phyloP scores from a whole-genome alignment of 2,113 vertebrate species.

The Ophthalmolycus amberensis region DNA sequence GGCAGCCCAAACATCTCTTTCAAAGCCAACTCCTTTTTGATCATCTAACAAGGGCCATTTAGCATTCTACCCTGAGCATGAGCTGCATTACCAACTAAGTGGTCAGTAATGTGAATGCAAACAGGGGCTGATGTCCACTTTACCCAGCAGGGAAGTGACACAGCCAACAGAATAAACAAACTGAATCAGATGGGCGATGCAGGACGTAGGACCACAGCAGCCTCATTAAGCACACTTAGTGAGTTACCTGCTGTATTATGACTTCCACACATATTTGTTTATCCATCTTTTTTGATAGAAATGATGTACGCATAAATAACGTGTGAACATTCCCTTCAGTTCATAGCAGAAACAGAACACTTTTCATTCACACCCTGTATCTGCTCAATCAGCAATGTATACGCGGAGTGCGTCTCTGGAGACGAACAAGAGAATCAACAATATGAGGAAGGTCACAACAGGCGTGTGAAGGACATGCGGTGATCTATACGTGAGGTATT shows the following conservation, averaged over 20 bases:
- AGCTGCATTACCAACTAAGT: conserved; percentile 29
- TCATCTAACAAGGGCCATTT: conserved; percentile 28
- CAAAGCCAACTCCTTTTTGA: conserved; percentile 12
- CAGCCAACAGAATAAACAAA: conserved; percentile 48
- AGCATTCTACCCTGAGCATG: background rate
- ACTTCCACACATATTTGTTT: background rate
- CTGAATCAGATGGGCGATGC: conserved; percentile 22
- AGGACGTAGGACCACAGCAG: background rate
- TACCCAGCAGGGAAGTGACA: conserved; percentile 42
- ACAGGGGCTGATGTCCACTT: conserved; percentile 33
- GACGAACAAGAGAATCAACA: conserved; percentile 26
- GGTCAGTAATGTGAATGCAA: conserved; percentile 49
- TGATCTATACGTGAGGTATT: conserved; percentile 29
- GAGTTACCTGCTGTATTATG: conserved; percentile 11
- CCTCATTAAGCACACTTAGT: conserved; percentile 9
- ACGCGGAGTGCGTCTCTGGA: conserved; percentile 15
- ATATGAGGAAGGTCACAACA: conserved; percentile 38
- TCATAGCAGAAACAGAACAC: background rate
- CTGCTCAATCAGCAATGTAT: conserved; percentile 33
- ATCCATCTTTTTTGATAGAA: background rate
- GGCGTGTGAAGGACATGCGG: conserved; percentile 34
- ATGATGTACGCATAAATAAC: conserved; percentile 1
- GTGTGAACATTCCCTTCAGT: background rate
- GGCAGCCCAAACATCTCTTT: conserved; percentile 42
- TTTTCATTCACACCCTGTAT: conserved; percentile 39